A percentile compares a stretch with the other conserved stretches of the same genome.
Conservation (phyloP, 2,797 vertebrate species). For the Acanthornis magna region DNA sequence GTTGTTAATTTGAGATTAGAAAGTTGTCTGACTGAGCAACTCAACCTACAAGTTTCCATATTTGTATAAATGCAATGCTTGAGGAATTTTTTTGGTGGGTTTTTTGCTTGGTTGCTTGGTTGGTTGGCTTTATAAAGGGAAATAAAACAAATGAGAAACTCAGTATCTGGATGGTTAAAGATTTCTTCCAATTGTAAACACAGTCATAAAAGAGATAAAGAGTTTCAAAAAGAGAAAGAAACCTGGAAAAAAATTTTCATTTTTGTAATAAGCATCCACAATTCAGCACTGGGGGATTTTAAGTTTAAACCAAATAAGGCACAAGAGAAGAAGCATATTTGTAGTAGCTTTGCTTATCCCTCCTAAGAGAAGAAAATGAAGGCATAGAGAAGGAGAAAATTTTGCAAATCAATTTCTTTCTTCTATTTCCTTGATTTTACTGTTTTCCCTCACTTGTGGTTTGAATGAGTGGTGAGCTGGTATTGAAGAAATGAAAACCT, state of each 20-base stretch:
- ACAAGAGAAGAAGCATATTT: background rate
- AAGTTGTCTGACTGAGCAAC: background rate
- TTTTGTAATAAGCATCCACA: background rate
- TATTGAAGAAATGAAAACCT: background rate
- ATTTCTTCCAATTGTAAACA: background rate
- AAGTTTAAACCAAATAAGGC: background rate
- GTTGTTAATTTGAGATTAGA: background rate
- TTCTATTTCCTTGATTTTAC: background rate
- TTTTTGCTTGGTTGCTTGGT: background rate
- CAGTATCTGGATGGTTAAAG: background rate
- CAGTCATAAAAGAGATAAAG: background rate
- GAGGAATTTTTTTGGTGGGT: accelerated
- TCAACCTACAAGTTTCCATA: background rate
- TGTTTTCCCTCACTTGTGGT: background rate
- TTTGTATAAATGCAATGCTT: background rate
- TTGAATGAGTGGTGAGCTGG: background rate
- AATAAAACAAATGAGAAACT: background rate
- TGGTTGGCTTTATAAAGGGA: background rate
- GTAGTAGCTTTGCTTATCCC: background rate
- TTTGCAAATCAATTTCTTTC: background rate
- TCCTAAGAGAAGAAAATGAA: background rate
- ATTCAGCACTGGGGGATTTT: background rate
- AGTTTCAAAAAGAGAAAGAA: background rate
- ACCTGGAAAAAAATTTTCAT: accelerated
- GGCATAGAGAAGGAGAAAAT: background rate